Evolutionary conservation across 1,140 invertebrate species (phyloP).

Genomic region (Drosophila funebris): DNA sequence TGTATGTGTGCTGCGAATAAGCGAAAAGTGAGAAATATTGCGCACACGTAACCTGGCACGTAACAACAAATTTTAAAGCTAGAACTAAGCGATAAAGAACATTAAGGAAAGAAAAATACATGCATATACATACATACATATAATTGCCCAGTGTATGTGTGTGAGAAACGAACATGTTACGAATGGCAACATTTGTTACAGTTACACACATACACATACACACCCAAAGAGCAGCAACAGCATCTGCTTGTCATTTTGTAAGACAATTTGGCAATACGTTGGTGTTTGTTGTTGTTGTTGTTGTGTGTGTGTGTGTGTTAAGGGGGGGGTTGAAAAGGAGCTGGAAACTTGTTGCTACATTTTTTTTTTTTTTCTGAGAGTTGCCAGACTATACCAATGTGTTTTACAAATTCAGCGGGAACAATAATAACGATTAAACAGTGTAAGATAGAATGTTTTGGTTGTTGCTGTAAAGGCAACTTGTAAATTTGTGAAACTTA

Average conservation of each 20-base stretch:
- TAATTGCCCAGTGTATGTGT: not conserved
- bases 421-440: not conserved
- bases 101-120: slow-evolving; percentile 1
- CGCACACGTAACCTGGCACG: slow-evolving; percentile 21
- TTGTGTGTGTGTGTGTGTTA: no score
- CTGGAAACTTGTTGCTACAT: slow-evolving; percentile 1
- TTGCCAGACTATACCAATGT: not conserved
- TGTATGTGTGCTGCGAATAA: slow-evolving; percentile 10
- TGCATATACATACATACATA: not conserved
- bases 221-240: not conserved
- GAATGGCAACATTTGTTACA: slow-evolving; percentile 2
- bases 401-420: not conserved
- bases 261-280: not conserved
- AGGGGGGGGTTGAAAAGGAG: not conserved
- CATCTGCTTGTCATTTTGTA: slow-evolving; percentile 15
- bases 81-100: slow-evolving; percentile 18
- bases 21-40: slow-evolving; percentile 31
- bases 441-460: not conserved
- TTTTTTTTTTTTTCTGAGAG: not conserved
- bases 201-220: not conserved
- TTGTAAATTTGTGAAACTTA: slow-evolving; percentile 2
- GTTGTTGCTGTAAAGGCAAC: not conserved
- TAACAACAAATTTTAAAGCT: slow-evolving; percentile 29
- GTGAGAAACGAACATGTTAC: not conserved
- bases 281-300: no score